These are phyloP conservation scores for Phaethon lepturus DNA, from an alignment of 2,113 vertebrate genomes.

Conservation along the genomic window DNA sequence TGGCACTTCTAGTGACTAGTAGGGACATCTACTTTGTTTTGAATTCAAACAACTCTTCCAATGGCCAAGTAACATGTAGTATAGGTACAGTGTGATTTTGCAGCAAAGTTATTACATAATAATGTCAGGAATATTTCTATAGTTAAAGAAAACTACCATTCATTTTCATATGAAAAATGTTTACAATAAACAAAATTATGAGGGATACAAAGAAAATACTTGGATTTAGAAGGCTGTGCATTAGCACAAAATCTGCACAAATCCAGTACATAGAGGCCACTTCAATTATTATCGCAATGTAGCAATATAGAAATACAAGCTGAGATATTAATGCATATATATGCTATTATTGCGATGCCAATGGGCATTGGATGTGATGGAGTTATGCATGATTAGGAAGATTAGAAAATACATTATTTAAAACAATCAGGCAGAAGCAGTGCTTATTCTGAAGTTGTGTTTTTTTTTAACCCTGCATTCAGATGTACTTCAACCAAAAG, in stretches of 20 bases:
- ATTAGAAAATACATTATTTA: background rate
- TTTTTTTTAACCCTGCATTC: background rate
- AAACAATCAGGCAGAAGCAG: background rate
- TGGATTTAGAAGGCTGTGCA: background rate
- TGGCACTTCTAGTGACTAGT: background rate
- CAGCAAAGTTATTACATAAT: background rate
- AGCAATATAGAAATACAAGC: background rate
- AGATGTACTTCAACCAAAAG: slow-evolving; percentile 83
- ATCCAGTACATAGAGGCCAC: background rate
- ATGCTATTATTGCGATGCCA: background rate
- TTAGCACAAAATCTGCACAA: background rate
- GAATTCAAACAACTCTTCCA: background rate
- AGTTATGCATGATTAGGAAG: background rate
- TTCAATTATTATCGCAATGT: background rate
- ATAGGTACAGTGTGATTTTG: background rate
- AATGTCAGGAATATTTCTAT: background rate
- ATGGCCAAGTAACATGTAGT: background rate
- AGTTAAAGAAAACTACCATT: background rate
- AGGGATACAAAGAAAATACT: background rate
- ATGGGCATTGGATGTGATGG: background rate
- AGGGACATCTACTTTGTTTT: background rate
- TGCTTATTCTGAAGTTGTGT: background rate
- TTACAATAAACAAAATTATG: background rate
- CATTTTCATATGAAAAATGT: background rate
- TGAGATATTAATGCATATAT: background rate